Evolutionary conservation across 2,888 invertebrate genomes (phyloP), one percentile per base, ranked within the genome.

Genomic region (Cheilosia impressa): DNA sequence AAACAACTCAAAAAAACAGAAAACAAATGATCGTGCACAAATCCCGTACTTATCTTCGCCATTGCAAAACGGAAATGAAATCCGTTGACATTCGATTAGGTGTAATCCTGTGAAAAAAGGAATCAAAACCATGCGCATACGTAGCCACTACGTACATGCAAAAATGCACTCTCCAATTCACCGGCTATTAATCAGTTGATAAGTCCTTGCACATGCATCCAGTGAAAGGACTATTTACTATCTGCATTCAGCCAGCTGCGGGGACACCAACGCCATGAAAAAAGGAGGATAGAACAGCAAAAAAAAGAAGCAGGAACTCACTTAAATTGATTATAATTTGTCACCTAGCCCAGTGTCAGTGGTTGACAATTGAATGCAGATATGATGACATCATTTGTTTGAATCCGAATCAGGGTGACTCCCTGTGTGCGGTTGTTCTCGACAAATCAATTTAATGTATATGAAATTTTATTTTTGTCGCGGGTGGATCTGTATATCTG

Each of bases 271-370:
- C 9, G 9, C 9, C 31, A 9, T 34, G 31, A 7, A 7, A 17
- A 62, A 62, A 27, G 52, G 27, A 45, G 50, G 52, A 31, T 5
- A 27, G 27, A 9, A 31, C 9, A 31, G 60, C 65, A 34, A 50
- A 53, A 63, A 41, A 27, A 38, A 19, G 0, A 31, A 9, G 2
- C 31, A 45, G n/a, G 38, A 66, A 72, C 55, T 66, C 80, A 76
- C 80, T 85, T 85, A 76, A 80, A 85, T 81, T 85, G 81, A 85
- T 85, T 85, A 81, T 72, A 85, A 85, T 85, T 81, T 85, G 85
- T 85, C 85, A 85, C 76, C 81, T 62, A 45, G 81, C 45, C 73
- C 73, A 68, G 69, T 60, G 76, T 77, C 71, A 65, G 84, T 55
- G 69, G 84, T 65, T 77, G 85, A 85, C 85, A 85, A 77, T 81